Evolutionary conservation across 1,140 invertebrate genomes (phyloP).

Genomic region (Drosophila dunni): DNA sequence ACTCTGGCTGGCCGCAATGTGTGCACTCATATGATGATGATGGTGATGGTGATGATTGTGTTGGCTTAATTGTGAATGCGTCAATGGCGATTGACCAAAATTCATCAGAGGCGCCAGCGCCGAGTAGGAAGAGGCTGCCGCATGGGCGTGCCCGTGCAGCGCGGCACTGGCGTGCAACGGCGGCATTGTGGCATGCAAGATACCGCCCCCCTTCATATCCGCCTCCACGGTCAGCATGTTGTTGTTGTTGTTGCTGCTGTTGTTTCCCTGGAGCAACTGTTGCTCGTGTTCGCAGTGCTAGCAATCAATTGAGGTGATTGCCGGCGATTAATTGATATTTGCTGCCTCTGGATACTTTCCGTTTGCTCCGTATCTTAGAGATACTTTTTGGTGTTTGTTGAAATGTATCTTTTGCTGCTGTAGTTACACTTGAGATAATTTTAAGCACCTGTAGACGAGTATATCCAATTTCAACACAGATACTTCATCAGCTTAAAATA

Average conservation of each 20-base stretch:
- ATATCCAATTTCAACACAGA: neutral
- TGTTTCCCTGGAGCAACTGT: neutral
- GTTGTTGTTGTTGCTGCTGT: slow-evolving; percentile 18
- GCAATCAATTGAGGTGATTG: slow-evolving; percentile 6
- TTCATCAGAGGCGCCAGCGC: slow-evolving; percentile 89
- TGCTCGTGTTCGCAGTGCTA: neutral
- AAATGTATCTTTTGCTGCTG: neutral
- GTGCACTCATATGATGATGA: slow-evolving; percentile 78
- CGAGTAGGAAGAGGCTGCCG: slow-evolving; percentile 87
- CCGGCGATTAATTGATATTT: neutral
- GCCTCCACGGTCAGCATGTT: slow-evolving; percentile 95
- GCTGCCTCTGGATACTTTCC: neutral
- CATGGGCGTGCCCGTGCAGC: slow-evolving; percentile 85
- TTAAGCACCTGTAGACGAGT: slow-evolving; percentile 29
- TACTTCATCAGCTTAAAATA: neutral
- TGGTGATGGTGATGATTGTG: slow-evolving; percentile 84
- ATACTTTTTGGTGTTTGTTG: slow-evolving; percentile 19
- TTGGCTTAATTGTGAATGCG: slow-evolving; percentile 86
- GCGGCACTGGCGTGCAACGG: slow-evolving; percentile 90
- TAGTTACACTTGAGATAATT: neutral
- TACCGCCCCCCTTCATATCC: slow-evolving; percentile 92
- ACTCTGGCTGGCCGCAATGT: slow-evolving; percentile 75
- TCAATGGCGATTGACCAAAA: slow-evolving; percentile 87
- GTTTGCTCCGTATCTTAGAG: neutral
- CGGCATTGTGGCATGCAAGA: slow-evolving; percentile 91